Evolutionary conservation across 1,140 invertebrate genomes (phyloP).

Genomic region (Drosophila biarmipes): DNA sequence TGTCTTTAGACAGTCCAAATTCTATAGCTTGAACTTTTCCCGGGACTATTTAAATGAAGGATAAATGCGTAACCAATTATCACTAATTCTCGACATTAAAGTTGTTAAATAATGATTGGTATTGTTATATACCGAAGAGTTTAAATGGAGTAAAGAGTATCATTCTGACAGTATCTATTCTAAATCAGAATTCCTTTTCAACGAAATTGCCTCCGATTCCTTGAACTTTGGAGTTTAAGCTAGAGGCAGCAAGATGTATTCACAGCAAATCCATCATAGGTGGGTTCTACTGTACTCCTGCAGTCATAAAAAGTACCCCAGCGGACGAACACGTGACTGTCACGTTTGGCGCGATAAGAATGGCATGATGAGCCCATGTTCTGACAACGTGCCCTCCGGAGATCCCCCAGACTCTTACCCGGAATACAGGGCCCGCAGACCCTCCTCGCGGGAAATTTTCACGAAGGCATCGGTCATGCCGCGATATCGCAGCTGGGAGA

Average conservation of each 20-base stretch:
- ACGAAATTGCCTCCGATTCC: background rate
- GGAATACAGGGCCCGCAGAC: constrained; percentile 91
- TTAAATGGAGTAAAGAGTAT: too few relatives aligned
- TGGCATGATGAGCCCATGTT: constrained; percentile 34
- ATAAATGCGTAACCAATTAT: too few relatives aligned
- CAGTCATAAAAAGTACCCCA: constrained; percentile 21
- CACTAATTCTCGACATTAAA: too few relatives aligned
- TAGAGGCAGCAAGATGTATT: background rate
- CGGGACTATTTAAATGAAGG: too few relatives aligned
- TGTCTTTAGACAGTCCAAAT: constrained; percentile 8
- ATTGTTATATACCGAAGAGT: too few relatives aligned
- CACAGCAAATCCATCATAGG: background rate
- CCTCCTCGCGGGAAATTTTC: constrained; percentile 93
- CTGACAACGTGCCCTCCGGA: constrained; percentile 24
- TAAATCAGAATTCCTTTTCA: background rate
- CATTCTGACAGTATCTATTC: too few relatives aligned
- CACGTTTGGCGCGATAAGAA: constrained; percentile 57
- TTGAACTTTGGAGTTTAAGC: background rate
- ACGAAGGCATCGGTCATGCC: constrained; percentile 96
- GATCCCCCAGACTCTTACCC: constrained; percentile 87
- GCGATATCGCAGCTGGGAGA: constrained; percentile 92
- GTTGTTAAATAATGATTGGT: too few relatives aligned
- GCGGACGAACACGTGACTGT: constrained; percentile 41
- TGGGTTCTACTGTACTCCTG: background rate
- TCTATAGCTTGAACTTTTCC: background rate